Evolutionary conservation across 2,113 vertebrate species (phyloP), one percentile per base, ranked within the genome.

Genomic region (Catharus minimus): DNA sequence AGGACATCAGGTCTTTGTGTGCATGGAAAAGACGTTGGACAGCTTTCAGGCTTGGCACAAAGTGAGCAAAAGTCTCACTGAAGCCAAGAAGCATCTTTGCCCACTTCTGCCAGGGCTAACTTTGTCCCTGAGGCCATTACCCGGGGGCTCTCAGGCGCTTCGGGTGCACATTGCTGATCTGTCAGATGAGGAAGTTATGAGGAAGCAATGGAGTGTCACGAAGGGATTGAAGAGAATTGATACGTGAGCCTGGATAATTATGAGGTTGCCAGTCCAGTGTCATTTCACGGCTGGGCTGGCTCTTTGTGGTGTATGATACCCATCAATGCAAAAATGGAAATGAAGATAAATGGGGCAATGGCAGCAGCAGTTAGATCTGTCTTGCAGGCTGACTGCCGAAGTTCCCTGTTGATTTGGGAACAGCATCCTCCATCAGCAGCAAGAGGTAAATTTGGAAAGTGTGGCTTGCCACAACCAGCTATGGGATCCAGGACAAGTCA

Each of bases 201-300:
- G 89, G 93, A 77, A 75, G 85, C 95, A 86, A 88, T 94, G 80
- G 94, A 91, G 75, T 96, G 95, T 95, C 96, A 94, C 96, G 1
- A 67, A 96, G 90, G 94, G 95, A 96, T 96, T 96, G 94, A 85
- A 89, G 91, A 90, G 92, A 96, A 97, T 96, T 95, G 95, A 95
- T 94, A 96, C 86, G 89, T 89, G 87, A 92, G 94, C 80, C 86
- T n/a, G 11, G 79, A 93, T 95, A 96, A 97, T 97, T 97, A 96
- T 91, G 92, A 95, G 89, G 82, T 95, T 96, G 93, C 94, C 95
- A 96, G 95, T 86, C 86, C 88, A 24, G 95, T 95, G 94, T 96
- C 96, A 96, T 96, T 97, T 96, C 96, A 96, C 95, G 93, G 95
- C 95, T 95, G 95, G 96, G 91, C 95, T 95, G 91, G 89, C 93